phyloP scores from a whole-genome alignment of 2,797 vertebrate genomes.

The Prunella strophiata region DNA sequence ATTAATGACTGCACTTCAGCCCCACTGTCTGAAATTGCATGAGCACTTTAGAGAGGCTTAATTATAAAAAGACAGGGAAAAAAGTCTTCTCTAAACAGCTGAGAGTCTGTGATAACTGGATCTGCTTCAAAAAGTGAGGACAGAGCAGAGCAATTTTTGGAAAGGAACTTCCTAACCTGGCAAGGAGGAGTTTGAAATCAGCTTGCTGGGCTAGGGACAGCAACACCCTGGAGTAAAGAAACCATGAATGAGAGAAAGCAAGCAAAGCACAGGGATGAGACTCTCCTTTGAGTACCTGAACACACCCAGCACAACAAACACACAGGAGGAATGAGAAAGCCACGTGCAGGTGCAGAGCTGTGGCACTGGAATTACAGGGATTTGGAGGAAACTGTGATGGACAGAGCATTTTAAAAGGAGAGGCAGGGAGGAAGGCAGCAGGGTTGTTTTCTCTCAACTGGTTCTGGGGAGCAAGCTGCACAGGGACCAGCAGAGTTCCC shows the following conservation, averaged over 20 bases:
- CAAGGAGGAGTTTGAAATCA: neutral
- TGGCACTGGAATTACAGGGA: neutral
- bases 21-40: neutral
- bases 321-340: neutral
- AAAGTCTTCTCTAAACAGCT: neutral
- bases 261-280: neutral
- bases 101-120: neutral
- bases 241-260: neutral
- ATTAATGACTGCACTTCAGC: conserved; percentile 9
- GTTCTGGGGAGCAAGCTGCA: neutral
- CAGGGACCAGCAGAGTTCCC: neutral
- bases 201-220: neutral
- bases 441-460: neutral
- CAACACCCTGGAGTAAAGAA: neutral
- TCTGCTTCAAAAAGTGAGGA: neutral
- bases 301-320: neutral
- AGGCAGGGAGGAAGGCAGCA: neutral
- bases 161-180: neutral
- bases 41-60: neutral
- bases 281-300: neutral
- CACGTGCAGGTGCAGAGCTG: accelerated
- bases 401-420: neutral
- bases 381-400: neutral
- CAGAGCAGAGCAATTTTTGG: neutral
- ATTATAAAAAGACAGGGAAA: neutral